Evolutionary conservation across 2,888 invertebrate genomes (phyloP).

Genomic region (Agapetus fuscipes): DNA sequence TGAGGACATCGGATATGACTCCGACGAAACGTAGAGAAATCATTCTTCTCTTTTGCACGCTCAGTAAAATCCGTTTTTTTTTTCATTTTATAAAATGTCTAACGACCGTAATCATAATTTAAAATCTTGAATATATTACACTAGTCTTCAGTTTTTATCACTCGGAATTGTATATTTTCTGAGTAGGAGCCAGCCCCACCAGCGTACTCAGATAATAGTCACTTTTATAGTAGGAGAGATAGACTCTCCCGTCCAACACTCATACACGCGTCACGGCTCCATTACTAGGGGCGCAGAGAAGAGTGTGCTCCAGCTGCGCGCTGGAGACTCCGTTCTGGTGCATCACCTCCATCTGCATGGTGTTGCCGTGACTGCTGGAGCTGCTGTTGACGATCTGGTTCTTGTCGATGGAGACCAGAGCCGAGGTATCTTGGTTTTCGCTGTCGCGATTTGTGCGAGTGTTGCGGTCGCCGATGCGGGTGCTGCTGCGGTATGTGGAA

Average conservation of each 20-base stretch:
- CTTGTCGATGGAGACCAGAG: constrained; percentile 14
- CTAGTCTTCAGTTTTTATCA: no score
- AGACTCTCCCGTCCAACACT: constrained; percentile 18
- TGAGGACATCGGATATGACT: no score
- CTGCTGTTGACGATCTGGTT: constrained; percentile 7
- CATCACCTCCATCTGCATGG: no score
- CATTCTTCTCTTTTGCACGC: no score
- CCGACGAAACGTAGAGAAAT: no score
- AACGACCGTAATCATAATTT: no score
- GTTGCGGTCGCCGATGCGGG: constrained; percentile 9
- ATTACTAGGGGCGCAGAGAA: constrained; percentile 13
- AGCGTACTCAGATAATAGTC: constrained; percentile 19
- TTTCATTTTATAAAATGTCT: no score
- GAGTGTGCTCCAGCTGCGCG: constrained; percentile 13
- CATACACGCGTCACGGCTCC: constrained; percentile 20
- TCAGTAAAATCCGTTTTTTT: no score
- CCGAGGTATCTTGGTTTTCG: constrained; percentile 12
- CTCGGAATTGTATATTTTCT: no score
- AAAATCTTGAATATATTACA: no score
- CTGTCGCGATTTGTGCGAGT: constrained; percentile 9
- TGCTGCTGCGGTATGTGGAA: constrained; percentile 16
- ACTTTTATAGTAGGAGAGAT: constrained; percentile 20
- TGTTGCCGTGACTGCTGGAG: not conserved
- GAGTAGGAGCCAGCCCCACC: no score
- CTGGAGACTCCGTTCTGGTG: constrained; percentile 12